Conservation (phyloP, 2,797 vertebrate genomes). For the Myiotriccus ornatus region DNA sequence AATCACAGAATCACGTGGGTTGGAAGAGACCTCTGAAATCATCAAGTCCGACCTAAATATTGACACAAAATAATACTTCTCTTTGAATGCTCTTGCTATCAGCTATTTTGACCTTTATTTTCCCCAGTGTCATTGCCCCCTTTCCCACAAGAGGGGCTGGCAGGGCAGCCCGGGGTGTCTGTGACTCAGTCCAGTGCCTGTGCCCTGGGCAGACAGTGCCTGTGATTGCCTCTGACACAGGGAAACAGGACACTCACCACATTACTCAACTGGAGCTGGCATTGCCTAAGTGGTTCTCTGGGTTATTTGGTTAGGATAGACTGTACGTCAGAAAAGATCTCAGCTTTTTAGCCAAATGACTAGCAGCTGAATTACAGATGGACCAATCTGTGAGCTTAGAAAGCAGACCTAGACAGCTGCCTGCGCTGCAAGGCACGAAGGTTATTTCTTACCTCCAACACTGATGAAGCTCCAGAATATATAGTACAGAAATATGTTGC, state of each 20-base stretch:
- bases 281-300: neutral
- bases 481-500: neutral
- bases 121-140: rapidly evolving
- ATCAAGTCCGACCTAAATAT: neutral
- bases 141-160: rapidly evolving
- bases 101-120: neutral
- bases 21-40: neutral
- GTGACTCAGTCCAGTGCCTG: rapidly evolving
- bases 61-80: neutral
- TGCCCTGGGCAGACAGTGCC: rapidly evolving
- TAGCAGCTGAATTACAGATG: neutral
- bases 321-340: neutral
- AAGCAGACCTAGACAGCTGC: neutral
- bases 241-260: neutral
- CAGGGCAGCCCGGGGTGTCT: neutral
- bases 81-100: neutral
- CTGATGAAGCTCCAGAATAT: neutral
- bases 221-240: rapidly evolving
- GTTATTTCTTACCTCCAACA: neutral
- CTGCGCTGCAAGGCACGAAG: neutral
- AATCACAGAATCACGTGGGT: neutral
- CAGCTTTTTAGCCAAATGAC: neutral
- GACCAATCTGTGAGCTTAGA: neutral
- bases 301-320: neutral
- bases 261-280: neutral